Conservation (phyloP, 2,888 invertebrate species). For the Parnassius orleans region DNA sequence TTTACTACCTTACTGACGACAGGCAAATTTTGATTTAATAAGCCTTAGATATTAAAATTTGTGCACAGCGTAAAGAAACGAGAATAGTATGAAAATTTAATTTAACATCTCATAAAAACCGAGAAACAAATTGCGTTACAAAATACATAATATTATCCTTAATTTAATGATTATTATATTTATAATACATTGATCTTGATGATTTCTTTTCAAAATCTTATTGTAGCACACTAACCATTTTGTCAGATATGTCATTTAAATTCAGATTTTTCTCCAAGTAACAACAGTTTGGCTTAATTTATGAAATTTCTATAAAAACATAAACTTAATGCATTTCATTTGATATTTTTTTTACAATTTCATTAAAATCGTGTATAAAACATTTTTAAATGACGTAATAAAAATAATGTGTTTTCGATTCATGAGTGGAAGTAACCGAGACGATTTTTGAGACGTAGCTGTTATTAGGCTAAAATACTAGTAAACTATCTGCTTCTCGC, state of each 20-base stretch:
- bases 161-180: slow-evolving; percentile 77
- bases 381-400: slow-evolving; percentile 36
- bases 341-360: slow-evolving; percentile 49
- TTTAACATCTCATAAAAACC: slow-evolving; percentile 74
- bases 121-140: slow-evolving; percentile 76
- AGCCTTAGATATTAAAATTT: slow-evolving; percentile 58
- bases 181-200: slow-evolving; percentile 78
- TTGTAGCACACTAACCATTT: slow-evolving; percentile 81
- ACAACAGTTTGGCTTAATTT: slow-evolving; percentile 75
- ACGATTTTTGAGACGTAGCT: slow-evolving; percentile 36
- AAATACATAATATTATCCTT: slow-evolving; percentile 77
- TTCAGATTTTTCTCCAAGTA: slow-evolving; percentile 79
- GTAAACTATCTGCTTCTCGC: slow-evolving; percentile 36
- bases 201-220: slow-evolving; percentile 73
- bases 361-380: slow-evolving; percentile 55
- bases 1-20: slow-evolving; percentile 56
- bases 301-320: slow-evolving; percentile 61
- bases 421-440: slow-evolving; percentile 31
- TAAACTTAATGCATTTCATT: slow-evolving; percentile 50
- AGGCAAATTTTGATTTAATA: slow-evolving; percentile 47
- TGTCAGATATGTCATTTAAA: slow-evolving; percentile 81
- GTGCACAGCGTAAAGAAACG: slow-evolving; percentile 75
- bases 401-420: slow-evolving; percentile 34
- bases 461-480: slow-evolving; percentile 41
- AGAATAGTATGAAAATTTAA: slow-evolving; percentile 64